Base-by-base conservation (phyloP, 1,140 invertebrate species). In the Magallana angulata region DNA sequence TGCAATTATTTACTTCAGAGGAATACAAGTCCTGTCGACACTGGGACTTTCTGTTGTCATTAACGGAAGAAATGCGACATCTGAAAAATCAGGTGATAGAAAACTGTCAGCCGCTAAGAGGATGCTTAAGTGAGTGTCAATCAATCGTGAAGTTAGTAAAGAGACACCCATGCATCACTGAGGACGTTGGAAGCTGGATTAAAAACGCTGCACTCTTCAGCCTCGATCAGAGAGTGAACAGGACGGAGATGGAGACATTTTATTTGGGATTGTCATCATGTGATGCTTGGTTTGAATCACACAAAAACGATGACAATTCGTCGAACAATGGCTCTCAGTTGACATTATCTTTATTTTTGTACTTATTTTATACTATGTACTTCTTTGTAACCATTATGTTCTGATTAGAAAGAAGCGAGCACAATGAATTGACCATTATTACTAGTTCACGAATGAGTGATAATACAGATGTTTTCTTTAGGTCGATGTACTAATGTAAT, bases 1-100 rank as follows among this genome's bases (percentile, higher is more conserved):
- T 64, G 24, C n/a, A 84, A 83, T n/a, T 91, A 4, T 86, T 24
- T 81, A 16, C 36, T n/a, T 56, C 80, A 16, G 11, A 48, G 56
- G 80, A 16, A 18, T 48, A 56, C 12, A 36, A 14, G 6, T 24
- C 30, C 7, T 81, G 80, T 56, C 80, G 80, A 16, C 80, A 81
- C 7, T 81, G 36, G 36, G 80, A 81, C 56, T 81, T 81, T 81
- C 36, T 81, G 24, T 56, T 81, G 80, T 81, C 80, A 81, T 18
- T 11, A 56, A 48, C 56, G 16, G 36, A 56, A 56, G 36, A 81
- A 14, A 16, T 81, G 3, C 16, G 36, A 48, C 14, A 57, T 81
- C 6, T 81, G 12, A 56, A 81, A 56, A n/a, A 48, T 12, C 30
- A 81, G n/a, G 64, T 81, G 4, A 81, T 81, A n/a, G 36, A 81